These are phyloP conservation scores for Halcyon badia DNA, from an alignment of 2,797 vertebrate species.

Conservation along the genomic window DNA sequence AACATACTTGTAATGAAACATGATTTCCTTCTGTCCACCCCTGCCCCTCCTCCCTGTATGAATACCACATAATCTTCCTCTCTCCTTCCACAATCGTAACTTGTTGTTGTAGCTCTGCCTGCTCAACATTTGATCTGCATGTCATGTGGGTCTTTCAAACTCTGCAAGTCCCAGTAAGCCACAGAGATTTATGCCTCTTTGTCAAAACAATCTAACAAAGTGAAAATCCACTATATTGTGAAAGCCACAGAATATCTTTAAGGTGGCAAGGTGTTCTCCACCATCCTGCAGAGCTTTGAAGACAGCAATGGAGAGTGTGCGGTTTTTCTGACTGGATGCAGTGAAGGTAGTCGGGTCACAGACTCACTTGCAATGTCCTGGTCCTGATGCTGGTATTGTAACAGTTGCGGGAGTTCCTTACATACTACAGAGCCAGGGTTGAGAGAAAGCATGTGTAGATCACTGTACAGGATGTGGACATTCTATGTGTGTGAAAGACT, in stretches of 20 bases:
- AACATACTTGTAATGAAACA: background rate
- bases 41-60: background rate
- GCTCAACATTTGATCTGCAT: background rate
- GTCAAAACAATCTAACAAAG: background rate
- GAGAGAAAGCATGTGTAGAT: background rate
- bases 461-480: background rate
- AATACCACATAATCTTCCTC: background rate
- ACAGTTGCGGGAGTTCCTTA: accelerated
- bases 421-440: background rate
- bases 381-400: background rate
- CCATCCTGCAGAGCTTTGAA: background rate
- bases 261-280: background rate
- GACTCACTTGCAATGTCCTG: background rate
- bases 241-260: background rate
- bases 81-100: background rate
- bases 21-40: background rate
- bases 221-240: background rate
- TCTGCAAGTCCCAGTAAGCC: background rate
- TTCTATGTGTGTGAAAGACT: background rate
- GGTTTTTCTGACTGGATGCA: background rate
- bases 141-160: background rate
- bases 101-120: background rate
- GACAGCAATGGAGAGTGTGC: background rate
- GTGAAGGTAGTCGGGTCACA: background rate
- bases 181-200: background rate